A percentile compares a stretch with the other conserved stretches of the same genome.
Evolutionary conservation across 2,113 vertebrate genomes (phyloP).

Genomic region (Tetraodon nigroviridis): DNA sequence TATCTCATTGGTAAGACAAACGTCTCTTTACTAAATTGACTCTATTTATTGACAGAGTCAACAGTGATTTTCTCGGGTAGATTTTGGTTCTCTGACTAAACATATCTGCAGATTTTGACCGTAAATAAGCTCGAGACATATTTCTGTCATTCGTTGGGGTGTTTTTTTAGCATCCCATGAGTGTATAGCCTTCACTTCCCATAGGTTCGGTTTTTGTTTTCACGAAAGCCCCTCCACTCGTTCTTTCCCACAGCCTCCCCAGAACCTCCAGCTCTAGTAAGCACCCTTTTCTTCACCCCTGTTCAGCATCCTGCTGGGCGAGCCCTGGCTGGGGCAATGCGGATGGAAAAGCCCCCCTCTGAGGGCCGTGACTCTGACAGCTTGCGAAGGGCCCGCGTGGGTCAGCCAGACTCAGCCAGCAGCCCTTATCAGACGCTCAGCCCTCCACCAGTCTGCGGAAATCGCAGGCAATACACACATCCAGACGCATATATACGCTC

Average conservation of each 20-base stretch:
- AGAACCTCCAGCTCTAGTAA: not conserved
- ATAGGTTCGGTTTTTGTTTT: constrained; percentile 38
- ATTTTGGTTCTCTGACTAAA: constrained; percentile 25
- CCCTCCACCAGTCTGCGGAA: constrained; percentile 60
- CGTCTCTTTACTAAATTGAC: constrained; percentile 13
- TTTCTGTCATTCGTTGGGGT: not conserved
- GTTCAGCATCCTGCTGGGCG: constrained; percentile 68
- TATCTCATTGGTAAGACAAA: constrained; percentile 25
- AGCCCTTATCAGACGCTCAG: constrained; percentile 73
- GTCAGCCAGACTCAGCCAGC: constrained; percentile 69
- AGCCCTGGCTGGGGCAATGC: constrained; percentile 61
- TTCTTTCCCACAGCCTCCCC: not conserved
- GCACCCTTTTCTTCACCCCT: constrained; percentile 18
- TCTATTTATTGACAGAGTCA: constrained; percentile 19
- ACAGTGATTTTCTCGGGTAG: constrained; percentile 5
- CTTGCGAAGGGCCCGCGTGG: constrained; percentile 73
- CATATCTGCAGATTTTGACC: constrained; percentile 22
- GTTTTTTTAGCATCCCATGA: not conserved
- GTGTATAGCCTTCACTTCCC: constrained; percentile 21
- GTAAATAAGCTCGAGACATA: constrained; percentile 23
- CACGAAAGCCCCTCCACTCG: constrained; percentile 49
- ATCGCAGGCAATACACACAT: constrained; percentile 54
- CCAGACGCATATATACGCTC: constrained; percentile 42
- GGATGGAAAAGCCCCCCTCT: constrained; percentile 72
- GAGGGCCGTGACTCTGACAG: constrained; percentile 76